Percentiles rank a stretch among this genome's conserved stretches.
These are phyloP conservation scores for Ophiothrix spiculata DNA, from an alignment of 35 echinoderm and acorn worm species.

Conservation along the genomic window DNA sequence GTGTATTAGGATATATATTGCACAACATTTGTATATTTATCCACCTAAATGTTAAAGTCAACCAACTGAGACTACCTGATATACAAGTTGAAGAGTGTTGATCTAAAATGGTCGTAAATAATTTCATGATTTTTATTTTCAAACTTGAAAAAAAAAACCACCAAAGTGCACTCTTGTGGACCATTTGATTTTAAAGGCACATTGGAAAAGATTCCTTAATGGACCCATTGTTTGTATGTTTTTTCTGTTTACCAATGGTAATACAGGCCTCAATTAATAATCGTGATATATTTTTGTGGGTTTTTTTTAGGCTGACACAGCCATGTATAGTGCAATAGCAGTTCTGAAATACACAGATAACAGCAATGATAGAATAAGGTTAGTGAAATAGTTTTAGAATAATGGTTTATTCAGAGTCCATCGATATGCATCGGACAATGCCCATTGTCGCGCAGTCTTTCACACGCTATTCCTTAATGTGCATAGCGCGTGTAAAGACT, in stretches of 20 bases:
- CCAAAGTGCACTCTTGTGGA: not conserved
- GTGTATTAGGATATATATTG: too few species aligned
- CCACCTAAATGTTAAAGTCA: too few species aligned
- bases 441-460: too few species aligned
- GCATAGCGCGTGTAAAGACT: not conserved
- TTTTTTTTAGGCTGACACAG: conserved; percentile 16
- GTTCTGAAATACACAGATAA: conserved; percentile 52
- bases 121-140: not conserved
- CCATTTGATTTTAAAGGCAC: too few species aligned
- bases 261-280: not conserved
- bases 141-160: not conserved
- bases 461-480: too few species aligned
- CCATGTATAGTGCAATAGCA: conserved; percentile 67
- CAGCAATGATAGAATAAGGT: conserved; percentile 46
- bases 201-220: not conserved
- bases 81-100: too few species aligned
- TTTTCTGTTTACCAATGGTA: not conserved
- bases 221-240: not conserved
- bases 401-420: not conserved
- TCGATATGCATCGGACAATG: too few species aligned
- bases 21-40: too few species aligned
- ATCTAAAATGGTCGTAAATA: too few species aligned
- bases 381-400: not conserved
- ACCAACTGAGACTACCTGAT: too few species aligned
- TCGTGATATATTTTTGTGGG: not conserved